Evolutionary conservation across 2,113 vertebrate species (phyloP).

Genomic region (Sylvicapra grimmia): DNA sequence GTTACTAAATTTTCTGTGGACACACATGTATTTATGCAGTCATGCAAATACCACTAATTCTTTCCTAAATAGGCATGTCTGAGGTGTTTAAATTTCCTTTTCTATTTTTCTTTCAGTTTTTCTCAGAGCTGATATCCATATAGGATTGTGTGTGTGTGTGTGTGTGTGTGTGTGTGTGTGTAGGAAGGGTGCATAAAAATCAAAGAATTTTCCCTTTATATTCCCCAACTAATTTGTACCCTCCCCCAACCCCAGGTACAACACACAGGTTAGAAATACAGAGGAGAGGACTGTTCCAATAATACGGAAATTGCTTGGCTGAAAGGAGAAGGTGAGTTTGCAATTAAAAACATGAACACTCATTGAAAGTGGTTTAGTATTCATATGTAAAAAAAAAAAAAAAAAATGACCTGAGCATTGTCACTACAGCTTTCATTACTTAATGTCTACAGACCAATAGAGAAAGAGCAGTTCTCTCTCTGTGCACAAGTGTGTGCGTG

Average conservation of each 20-base stretch:
- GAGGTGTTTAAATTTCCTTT: constrained; percentile 14
- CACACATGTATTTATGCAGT: background rate
- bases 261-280: background rate
- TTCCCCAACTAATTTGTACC: background rate
- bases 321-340: constrained; percentile 45
- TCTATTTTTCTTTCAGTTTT: constrained; percentile 5
- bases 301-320: constrained; percentile 51
- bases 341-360: constrained; percentile 68
- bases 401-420: constrained; percentile 51
- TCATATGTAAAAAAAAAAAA: constrained; percentile 31
- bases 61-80: background rate
- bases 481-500: background rate
- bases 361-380: constrained; percentile 55
- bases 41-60: background rate
- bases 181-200: background rate
- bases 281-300: constrained; percentile 19
- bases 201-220: background rate
- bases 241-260: background rate
- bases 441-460: constrained; percentile 52
- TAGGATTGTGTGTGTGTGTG: background rate
- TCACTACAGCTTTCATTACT: constrained; percentile 59
- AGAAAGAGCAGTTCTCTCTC: constrained; percentile 39
- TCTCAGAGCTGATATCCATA: background rate
- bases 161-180: background rate
- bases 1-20: constrained; percentile 59